Evolutionary conservation across 2,113 vertebrate species (phyloP).

Genomic region (Salvelinus alpinus): DNA sequence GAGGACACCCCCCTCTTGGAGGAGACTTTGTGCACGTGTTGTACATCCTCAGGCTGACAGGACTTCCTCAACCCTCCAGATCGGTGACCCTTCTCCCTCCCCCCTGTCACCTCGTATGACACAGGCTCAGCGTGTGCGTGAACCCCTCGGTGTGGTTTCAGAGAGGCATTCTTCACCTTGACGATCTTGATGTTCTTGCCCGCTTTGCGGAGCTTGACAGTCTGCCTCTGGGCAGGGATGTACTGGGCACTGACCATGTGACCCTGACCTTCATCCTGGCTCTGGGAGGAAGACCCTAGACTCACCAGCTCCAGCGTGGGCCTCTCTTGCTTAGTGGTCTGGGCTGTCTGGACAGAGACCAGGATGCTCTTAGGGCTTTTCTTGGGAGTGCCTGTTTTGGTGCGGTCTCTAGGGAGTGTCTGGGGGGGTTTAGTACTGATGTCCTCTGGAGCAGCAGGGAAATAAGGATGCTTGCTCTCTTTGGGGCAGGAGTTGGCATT

Average conservation of each 20-base stretch:
- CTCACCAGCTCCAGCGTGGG: constrained; percentile 72
- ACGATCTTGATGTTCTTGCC: constrained; percentile 71
- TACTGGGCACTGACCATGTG: constrained; percentile 74
- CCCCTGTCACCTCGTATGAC: constrained; percentile 37
- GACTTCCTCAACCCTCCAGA: constrained; percentile 63
- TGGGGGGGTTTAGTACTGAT: constrained; percentile 57
- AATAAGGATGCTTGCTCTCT: constrained; percentile 55
- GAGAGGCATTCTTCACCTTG: constrained; percentile 61
- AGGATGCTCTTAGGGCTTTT: constrained; percentile 38
- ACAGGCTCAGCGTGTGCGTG: constrained; percentile 35
- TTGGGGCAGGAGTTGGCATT: constrained; percentile 60
- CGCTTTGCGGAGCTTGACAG: constrained; percentile 69
- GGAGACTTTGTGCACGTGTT: constrained; percentile 70
- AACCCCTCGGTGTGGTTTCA: constrained; percentile 56
- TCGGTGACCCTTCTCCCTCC: constrained; percentile 53
- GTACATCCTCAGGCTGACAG: constrained; percentile 73
- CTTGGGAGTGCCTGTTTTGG: constrained; percentile 68
- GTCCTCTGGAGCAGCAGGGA: constrained; percentile 48
- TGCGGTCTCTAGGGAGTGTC: constrained; percentile 54
- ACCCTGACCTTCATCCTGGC: constrained; percentile 72
- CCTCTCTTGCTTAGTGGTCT: constrained; percentile 57
- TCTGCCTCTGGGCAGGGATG: constrained; percentile 70
- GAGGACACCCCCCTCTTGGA: constrained; percentile 68
- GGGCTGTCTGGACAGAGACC: constrained; percentile 3
- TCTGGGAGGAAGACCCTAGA: constrained; percentile 81